phyloP scores from a whole-genome alignment of 2,888 invertebrate genomes.

The Leucozona laternaria region DNA sequence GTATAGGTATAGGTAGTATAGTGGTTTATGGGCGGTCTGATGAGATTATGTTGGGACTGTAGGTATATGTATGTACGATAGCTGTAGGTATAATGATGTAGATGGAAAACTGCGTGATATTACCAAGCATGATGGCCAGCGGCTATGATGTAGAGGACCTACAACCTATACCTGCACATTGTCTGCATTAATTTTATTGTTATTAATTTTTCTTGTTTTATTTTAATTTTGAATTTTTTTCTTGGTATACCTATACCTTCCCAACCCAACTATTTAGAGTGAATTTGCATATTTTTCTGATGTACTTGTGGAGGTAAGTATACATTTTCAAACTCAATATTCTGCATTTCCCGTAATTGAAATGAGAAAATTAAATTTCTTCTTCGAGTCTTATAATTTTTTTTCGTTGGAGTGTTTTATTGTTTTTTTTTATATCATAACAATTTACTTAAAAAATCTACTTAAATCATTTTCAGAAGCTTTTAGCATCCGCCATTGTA shows the following conservation, averaged over 20 bases:
- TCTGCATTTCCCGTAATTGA: conserved; percentile 2
- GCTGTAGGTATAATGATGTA: background rate
- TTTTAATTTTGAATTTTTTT: conserved; percentile 30
- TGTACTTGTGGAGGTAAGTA: background rate
- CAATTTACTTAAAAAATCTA: background rate
- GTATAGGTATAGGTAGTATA: conserved; percentile 27
- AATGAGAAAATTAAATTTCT: background rate
- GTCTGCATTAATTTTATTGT: conserved; percentile 44
- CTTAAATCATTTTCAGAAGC: background rate
- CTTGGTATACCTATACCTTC: background rate
- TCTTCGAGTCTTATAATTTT: background rate
- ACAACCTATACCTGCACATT: conserved; percentile 12
- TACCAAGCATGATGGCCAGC: conserved; percentile 5
- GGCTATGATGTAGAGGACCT: conserved; percentile 5
- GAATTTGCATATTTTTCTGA: conserved; percentile 36
- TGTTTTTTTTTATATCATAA: background rate
- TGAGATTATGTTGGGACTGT: conserved; percentile 69
- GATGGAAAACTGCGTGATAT: conserved; percentile 33
- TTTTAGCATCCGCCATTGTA: too few species aligned
- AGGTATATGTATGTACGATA: conserved; percentile 8
- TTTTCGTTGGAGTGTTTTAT: background rate
- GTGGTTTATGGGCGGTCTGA: conserved; percentile 76
- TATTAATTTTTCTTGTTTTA: conserved; percentile 49
- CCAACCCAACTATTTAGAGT: background rate
- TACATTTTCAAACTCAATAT: background rate